A percentile compares a stretch with the other conserved stretches of the same genome.
Evolutionary conservation across 1,140 invertebrate genomes (phyloP).

Genomic region (Heliconius hermathena): DNA sequence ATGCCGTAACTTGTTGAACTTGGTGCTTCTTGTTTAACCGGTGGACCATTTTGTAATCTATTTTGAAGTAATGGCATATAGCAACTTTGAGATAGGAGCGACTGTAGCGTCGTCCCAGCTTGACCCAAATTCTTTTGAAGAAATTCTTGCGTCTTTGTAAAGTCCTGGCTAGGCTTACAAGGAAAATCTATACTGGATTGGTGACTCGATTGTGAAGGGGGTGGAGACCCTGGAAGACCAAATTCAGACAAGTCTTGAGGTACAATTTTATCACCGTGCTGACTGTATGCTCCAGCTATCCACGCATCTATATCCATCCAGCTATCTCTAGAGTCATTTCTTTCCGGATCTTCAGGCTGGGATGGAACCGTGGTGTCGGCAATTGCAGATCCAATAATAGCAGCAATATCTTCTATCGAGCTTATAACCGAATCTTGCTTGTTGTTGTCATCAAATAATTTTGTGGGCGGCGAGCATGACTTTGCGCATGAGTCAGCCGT

Average conservation of each 20-base stretch:
- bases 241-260: slow-evolving; percentile 86
- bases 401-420: slow-evolving; percentile 91
- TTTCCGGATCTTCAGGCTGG: slow-evolving; percentile 85
- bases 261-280: slow-evolving; percentile 84
- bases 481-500: slow-evolving; percentile 70
- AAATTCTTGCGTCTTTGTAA: slow-evolving; percentile 75
- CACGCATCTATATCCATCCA: slow-evolving; percentile 93
- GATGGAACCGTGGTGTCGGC: slow-evolving; percentile 91
- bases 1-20: slow-evolving; percentile 89
- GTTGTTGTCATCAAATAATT: slow-evolving; percentile 69
- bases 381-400: slow-evolving; percentile 94
- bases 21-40: slow-evolving; percentile 87
- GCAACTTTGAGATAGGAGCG: slow-evolving; percentile 88
- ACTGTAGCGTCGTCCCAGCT: slow-evolving; percentile 87
- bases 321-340: slow-evolving; percentile 86
- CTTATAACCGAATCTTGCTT: slow-evolving; percentile 86
- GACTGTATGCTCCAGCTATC: slow-evolving; percentile 89
- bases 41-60: slow-evolving; percentile 87
- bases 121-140: slow-evolving; percentile 79
- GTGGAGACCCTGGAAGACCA: slow-evolving; percentile 84
- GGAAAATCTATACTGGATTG: slow-evolving; percentile 65
- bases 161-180: slow-evolving; percentile 71
- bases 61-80: slow-evolving; percentile 90
- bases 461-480: slow-evolving; percentile 73
- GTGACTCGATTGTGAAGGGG: slow-evolving; percentile 76